Percentiles rank a stretch among this genome's conserved stretches.
Conservation (phyloP, 1,140 invertebrate species). For the Protaetia brevitarsis region DNA sequence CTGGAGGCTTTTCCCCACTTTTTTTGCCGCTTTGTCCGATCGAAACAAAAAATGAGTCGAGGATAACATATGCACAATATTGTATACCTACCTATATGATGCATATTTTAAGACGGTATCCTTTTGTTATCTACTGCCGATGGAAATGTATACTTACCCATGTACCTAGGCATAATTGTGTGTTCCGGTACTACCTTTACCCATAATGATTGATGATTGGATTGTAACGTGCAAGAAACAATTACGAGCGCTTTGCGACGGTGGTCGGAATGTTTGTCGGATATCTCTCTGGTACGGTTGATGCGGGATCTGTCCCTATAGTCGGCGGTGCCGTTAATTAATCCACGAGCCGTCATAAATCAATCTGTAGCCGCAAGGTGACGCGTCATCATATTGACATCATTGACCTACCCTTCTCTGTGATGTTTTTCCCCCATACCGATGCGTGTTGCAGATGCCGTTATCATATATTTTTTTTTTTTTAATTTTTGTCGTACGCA, state of each 20-base stretch:
- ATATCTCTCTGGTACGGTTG: constrained; percentile 29
- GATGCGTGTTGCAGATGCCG: constrained; percentile 10
- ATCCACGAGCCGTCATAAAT: constrained; percentile 45
- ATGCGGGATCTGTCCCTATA: constrained; percentile 38
- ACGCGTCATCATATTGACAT: constrained; percentile 48
- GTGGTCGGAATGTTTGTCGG: constrained; percentile 32
- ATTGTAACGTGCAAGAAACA: constrained; percentile 40
- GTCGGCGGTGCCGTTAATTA: constrained; percentile 41
- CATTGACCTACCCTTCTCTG: constrained; percentile 40
- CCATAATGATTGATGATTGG: constrained; percentile 34
- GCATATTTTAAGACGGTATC: too few species aligned
- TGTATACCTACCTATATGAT: too few species aligned
- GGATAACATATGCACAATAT: too few species aligned
- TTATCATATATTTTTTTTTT: constrained; percentile 22
- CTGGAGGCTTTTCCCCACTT: too few species aligned
- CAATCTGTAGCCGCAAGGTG: constrained; percentile 47
- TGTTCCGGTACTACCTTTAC: constrained; percentile 7
- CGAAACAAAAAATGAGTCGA: too few species aligned
- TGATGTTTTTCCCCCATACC: constrained; percentile 30
- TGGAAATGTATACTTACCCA: not conserved
- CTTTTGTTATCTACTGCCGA: not conserved
- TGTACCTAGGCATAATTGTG: not conserved
- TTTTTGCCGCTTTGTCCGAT: too few species aligned
- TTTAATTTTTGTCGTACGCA: constrained; percentile 15
- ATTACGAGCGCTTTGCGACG: constrained; percentile 39